Evolutionary conservation across 2,797 vertebrate genomes (phyloP).

Genomic region (Lophotriccus pileatus): DNA sequence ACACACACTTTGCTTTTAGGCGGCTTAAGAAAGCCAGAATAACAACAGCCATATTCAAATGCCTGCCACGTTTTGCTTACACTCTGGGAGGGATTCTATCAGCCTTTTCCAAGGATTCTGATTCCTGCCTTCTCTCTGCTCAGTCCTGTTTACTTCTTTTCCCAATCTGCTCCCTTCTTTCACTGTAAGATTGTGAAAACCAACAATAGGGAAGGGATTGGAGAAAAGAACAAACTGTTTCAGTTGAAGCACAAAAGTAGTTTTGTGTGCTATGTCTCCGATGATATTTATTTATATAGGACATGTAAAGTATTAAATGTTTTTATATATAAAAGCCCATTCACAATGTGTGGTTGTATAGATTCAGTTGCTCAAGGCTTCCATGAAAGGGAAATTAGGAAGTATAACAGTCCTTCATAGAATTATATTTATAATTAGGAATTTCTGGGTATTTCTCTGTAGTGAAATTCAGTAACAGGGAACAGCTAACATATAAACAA

Average conservation of each 20-base stretch:
- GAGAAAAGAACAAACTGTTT: background rate
- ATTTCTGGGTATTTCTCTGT: background rate
- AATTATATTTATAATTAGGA: background rate
- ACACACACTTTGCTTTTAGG: background rate
- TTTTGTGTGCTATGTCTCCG: background rate
- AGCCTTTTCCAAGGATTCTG: background rate
- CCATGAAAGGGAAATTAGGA: background rate
- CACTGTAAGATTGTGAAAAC: background rate
- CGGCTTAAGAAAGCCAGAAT: background rate
- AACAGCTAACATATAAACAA: background rate
- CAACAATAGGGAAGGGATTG: background rate
- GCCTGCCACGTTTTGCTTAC: background rate
- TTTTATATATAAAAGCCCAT: background rate
- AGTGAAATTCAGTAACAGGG: background rate
- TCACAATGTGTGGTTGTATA: background rate
- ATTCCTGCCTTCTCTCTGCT: background rate
- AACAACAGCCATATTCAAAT: background rate
- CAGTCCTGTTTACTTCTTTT: slow-evolving; percentile 3
- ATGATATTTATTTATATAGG: background rate
- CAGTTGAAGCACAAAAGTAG: background rate
- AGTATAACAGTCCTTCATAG: background rate
- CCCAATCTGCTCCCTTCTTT: background rate
- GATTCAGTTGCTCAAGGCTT: background rate
- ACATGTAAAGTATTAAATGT: background rate
- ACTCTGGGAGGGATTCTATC: background rate